These are phyloP conservation scores for Antheraea pernyi DNA, from an alignment of 1,140 invertebrate species.

Conservation along the genomic window DNA sequence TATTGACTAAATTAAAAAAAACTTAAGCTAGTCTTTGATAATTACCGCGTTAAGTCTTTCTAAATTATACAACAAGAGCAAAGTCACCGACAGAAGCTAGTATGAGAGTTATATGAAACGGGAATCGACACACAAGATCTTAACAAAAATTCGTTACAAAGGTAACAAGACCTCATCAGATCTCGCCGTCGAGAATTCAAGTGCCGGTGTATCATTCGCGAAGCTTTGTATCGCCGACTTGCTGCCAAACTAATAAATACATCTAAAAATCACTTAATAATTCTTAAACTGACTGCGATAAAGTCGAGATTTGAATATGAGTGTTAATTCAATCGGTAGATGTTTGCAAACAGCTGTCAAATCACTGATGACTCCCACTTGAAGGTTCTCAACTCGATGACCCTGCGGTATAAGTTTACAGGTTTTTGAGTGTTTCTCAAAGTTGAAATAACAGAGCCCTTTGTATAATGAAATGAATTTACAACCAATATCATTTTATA, in stretches of 20 bases:
- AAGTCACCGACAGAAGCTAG: not conserved
- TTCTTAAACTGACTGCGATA: not conserved
- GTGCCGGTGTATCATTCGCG: not conserved
- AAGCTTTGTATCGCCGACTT: not conserved
- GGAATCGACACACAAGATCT: not conserved
- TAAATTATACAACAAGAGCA: no score
- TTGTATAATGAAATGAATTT: no score
- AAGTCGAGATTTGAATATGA: not conserved
- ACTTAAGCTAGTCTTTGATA: no score
- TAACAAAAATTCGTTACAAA: not conserved
- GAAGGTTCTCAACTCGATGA: constrained; percentile 1
- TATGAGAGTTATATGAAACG: not conserved
- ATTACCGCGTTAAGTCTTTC: no score
- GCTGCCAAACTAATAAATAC: not conserved
- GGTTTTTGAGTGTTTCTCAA: not conserved
- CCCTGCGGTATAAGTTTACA: not conserved
- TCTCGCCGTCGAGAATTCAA: not conserved
- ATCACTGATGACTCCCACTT: constrained; percentile 2
- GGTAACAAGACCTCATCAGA: not conserved
- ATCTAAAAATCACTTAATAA: not conserved
- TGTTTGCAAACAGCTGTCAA: not conserved
- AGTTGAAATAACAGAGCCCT: not conserved
- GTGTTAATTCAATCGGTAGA: not conserved
- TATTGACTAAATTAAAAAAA: no score
- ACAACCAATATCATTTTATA: no score